A percentile compares a stretch with the other conserved stretches of the same genome.
Evolutionary conservation across 2,888 invertebrate genomes (phyloP).

Genomic region (Tryphoninae sp.): DNA sequence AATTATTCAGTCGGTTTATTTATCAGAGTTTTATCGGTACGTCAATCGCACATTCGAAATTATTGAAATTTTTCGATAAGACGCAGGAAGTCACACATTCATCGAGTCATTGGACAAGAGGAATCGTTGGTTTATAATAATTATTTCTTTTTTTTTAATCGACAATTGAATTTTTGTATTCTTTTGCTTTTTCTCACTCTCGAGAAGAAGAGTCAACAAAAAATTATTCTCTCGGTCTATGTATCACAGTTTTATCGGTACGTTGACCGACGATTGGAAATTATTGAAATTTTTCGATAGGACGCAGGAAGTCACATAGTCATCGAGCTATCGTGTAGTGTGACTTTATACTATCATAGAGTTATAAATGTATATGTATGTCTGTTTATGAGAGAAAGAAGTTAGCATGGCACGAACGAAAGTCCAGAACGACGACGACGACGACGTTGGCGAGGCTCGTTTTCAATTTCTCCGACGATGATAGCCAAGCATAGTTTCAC

Average conservation of each 20-base stretch:
- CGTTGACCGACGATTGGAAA: neutral
- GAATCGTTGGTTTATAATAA: slow-evolving; percentile 17
- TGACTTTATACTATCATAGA: neutral
- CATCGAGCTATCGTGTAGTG: neutral
- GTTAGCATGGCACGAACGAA: slow-evolving; percentile 68
- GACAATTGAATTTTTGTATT: neutral
- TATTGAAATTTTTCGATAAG: neutral
- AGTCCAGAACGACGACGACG: slow-evolving; percentile 68
- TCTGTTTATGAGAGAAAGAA: slow-evolving; percentile 19
- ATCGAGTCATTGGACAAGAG: neutral
- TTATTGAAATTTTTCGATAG: neutral
- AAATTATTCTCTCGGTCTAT: neutral
- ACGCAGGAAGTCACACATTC: too few species aligned
- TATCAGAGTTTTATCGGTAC: too few species aligned
- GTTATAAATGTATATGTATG: neutral
- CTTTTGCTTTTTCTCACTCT: neutral
- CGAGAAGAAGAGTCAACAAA: neutral
- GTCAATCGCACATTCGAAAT: neutral
- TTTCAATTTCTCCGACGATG: slow-evolving; percentile 73
- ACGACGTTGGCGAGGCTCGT: slow-evolving; percentile 20
- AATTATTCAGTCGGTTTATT: too few species aligned
- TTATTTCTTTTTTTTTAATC: neutral
- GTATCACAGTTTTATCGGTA: neutral
- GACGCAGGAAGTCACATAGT: slow-evolving; percentile 8
- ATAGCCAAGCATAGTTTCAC: slow-evolving; percentile 70